Evolutionary conservation across 1,140 invertebrate genomes (phyloP), one percentile per base, ranked within the genome.

Genomic region (Asobara japonica): DNA sequence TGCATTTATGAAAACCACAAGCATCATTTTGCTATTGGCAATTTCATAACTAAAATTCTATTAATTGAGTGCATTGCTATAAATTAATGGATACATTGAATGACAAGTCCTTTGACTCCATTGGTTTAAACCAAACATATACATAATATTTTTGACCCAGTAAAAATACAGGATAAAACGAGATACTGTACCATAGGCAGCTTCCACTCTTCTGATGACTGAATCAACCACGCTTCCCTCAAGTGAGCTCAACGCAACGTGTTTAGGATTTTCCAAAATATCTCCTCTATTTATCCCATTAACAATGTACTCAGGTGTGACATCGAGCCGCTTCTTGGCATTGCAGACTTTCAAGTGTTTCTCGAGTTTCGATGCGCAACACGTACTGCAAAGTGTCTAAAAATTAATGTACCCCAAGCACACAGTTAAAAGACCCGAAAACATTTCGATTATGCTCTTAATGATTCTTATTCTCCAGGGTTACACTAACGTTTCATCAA

Each of bases 261-360:
- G 77, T 18, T 31, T 22, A n/a, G 74, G 36, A 41, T 48, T 30
- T 27, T 74, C 74, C 2, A 33, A 38, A 7, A 78, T 80, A 2
- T 84, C 77, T 5, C 86, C 85, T 11, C 88, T 78, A 86, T 95
- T 94, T 0, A 92, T 86, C 73, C 90, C 89, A 71, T 90, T 89
- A 0, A 89, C 77, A 25, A 94, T 91, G 76, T 92, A 94, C 4
- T 86, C 79, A 10, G 90, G 83, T 41, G 87, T 86, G 20, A 76
- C 77, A 31, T 88, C 86, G 41, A 84, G 84, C 38, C 88, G 83
- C 67, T 89, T 86, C 64, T 80, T 83, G 1, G 91, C 92, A 87
- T 95, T 96, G 80, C 94, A 96, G 69, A 94, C 93, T 78, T 90
- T 90, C 48, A 95, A 83, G 84, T 96, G 94, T 77, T 92, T 92